Base-by-base conservation (phyloP, 1,140 invertebrate species). In the Drosophila repletoides region DNA sequence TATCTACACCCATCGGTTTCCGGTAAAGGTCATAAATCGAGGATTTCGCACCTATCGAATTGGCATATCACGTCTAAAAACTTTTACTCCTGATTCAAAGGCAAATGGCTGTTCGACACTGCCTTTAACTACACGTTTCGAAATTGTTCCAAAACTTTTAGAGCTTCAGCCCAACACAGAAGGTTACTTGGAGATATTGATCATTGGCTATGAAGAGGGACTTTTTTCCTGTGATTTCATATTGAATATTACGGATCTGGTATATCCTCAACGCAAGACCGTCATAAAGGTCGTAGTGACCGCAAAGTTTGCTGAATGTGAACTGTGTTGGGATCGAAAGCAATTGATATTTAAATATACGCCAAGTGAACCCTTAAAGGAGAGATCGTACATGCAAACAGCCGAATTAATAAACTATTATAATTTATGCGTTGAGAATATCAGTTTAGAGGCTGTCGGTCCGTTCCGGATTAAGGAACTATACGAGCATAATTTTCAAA, bases 391-490 rank as follows among this genome's bases (percentile, higher is more conserved):
- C n/a, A 46, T 69, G 5, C 64, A 72, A 6, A 64, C 33, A 2
- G 43, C 55, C 0, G 2, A 51, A 0, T 55, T 88, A 4, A 26
- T 61, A 1, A 88, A 81, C 48, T n/a, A 24, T 5, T 48, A 28
- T 1, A 10, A 53, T n/a, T 5, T 49, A 15, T 5, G 15, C 0
- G 7, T 83, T 2, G 12, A 65, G 0, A 15, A 52, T 1, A 73
- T 88, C 0, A 3, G 1, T 1, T 45, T 89, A 0, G 67, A 88
- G 28, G 67, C 60, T 2, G 2, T 15, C 0, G 88, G 88, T 3
- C 88, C 88, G 0, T 88, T 89, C 12, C 70, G 55, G 1, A 88
- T 89, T 1, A 89, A 86, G 26, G 71, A 69, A 21, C 51, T 76
- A 5, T 89, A 70, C 40, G 88, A 89, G 38, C 40, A 73, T 15